Base-by-base conservation (phyloP, 2,113 vertebrate species). In the Dermatemys mawii region DNA sequence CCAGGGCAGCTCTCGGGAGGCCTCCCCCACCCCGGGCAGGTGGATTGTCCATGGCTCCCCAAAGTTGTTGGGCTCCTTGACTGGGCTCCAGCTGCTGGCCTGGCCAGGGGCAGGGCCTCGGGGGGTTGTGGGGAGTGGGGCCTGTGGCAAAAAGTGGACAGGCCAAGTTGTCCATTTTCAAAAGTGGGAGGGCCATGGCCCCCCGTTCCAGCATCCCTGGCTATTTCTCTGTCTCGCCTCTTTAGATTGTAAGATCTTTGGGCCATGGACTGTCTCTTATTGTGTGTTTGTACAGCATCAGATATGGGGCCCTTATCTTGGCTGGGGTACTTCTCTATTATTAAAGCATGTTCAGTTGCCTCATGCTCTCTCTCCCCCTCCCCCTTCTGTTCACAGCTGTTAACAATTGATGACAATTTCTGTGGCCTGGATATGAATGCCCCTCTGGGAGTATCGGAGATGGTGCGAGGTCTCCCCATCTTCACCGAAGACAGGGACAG, bases 401-500 rank as follows among this genome's bases (percentile, higher is more conserved):
- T 99, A 96, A 99, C 99, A 89, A 99, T 99, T 7, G 99, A 99
- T 32, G 99, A 99, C 95, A 99, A 99, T 97, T 99, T 99, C 97
- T 99, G 99, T 87, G 99, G 99, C 94, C 97, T 99, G 97, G 99
- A 99, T 98, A 99, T 99, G 99, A 99, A 99, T 4, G 99, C 99
- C 9, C 99, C 99, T 0, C 93, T 99, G 97, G 99, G 99, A 16
- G 99, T 99, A 91, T 99, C 99, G 0, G 99, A 99, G 97, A 99
- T 99, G 99, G 99, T 99, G 21, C 98, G 98, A 8, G 99, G 99
- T 27, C 98, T 99, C 83, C 99, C 99, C 1, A 98, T 99, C 93
- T 99, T 99, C 97, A 98, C 99, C 0, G 99, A 99, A 82, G 99
- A 99, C 51, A 90, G 97, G 9, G 99, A 99, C 97, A 99, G 99